A percentile compares a stretch with the other conserved stretches of the same genome.
Evolutionary conservation across 2,888 invertebrate species (phyloP).

Genomic region (Trisateles emortualis): DNA sequence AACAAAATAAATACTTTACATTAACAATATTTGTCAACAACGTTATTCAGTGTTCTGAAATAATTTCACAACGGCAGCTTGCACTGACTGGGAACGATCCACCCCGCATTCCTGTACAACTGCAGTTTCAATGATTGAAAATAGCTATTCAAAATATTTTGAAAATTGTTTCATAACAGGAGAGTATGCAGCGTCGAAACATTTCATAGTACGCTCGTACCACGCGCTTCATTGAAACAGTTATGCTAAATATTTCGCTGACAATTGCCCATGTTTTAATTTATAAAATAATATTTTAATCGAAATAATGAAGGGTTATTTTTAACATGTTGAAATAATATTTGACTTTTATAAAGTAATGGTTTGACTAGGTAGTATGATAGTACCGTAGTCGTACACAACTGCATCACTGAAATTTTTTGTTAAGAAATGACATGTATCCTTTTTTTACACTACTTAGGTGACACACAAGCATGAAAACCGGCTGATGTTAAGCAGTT

Average conservation of each 20-base stretch:
- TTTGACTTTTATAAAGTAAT: too few species aligned
- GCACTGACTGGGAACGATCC: constrained; percentile 64
- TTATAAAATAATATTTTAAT: constrained; percentile 35
- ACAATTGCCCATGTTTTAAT: constrained; percentile 62
- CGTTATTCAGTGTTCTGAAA: constrained; percentile 46
- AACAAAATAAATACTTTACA: constrained; percentile 4
- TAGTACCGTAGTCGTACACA: too few species aligned
- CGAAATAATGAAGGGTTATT: neutral
- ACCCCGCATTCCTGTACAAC: constrained; percentile 74
- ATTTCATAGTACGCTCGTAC: constrained; percentile 66
- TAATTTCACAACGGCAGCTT: constrained; percentile 58
- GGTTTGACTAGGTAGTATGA: too few species aligned
- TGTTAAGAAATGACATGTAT: too few species aligned
- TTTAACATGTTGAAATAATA: too few species aligned
- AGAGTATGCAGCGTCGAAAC: constrained; percentile 64
- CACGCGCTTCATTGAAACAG: constrained; percentile 67
- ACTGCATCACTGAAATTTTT: too few species aligned
- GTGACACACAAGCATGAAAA: too few species aligned
- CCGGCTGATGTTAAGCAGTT: too few species aligned
- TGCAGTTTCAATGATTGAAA: constrained; percentile 86
- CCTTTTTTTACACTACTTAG: too few species aligned
- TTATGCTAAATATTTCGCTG: constrained; percentile 75
- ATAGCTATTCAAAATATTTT: constrained; percentile 87
- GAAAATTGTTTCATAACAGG: constrained; percentile 85
- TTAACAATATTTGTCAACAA: constrained; percentile 34